These are phyloP conservation scores for Clytia hemisphaerica DNA, from an alignment of 30 jellyfish, hydroid and myxozoan genomes.

Conservation along the genomic window DNA sequence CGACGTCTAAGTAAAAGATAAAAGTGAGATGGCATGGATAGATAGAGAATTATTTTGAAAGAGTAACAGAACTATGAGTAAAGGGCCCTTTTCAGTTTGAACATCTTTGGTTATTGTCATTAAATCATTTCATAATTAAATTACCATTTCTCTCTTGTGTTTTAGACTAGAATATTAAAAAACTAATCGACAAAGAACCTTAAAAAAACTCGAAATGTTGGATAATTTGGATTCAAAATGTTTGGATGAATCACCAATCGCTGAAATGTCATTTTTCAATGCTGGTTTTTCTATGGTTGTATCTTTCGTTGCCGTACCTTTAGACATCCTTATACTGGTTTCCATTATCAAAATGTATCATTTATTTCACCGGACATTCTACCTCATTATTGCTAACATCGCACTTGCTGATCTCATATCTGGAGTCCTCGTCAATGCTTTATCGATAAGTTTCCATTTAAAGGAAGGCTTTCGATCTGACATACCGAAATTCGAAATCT, in stretches of 20 bases:
- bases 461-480: neutral
- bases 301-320: neutral
- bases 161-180: no score
- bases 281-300: neutral
- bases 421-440: neutral
- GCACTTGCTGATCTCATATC: constrained; percentile 11
- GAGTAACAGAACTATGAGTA: no score
- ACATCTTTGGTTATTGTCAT: no score
- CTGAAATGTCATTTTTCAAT: neutral
- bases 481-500: neutral
- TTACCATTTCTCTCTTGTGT: no score
- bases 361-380: constrained; percentile 18
- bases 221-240: constrained; percentile 1
- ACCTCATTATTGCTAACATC: constrained; percentile 24
- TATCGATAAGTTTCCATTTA: constrained; percentile 10
- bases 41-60: no score
- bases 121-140: no score
- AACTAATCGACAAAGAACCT: no score
- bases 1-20: no score
- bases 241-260: neutral
- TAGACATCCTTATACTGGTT: neutral
- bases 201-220: no score
- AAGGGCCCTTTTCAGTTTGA: no score
- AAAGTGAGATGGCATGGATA: no score
- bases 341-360: neutral